A percentile compares a stretch with the other conserved stretches of the same genome.
phyloP scores from a whole-genome alignment of 2,113 vertebrate genomes.

The Vidua chalybeata region DNA sequence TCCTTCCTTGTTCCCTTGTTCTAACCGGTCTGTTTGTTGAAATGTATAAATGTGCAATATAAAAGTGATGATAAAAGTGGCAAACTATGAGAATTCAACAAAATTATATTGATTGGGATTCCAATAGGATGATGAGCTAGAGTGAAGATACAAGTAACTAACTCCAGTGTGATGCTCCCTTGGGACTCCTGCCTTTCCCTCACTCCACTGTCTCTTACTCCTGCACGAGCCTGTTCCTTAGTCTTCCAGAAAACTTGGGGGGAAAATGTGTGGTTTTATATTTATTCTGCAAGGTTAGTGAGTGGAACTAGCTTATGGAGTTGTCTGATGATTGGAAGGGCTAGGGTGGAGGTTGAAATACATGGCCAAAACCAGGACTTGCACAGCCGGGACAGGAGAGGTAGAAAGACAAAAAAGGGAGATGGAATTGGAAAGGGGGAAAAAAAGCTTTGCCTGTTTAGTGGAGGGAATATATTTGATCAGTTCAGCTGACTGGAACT shows the following conservation, averaged over 20 bases:
- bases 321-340: not conserved
- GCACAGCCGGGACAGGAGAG: not conserved
- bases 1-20: not conserved
- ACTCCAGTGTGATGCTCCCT: not conserved
- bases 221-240: not conserved
- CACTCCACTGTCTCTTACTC: not conserved
- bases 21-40: not conserved
- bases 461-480: not conserved
- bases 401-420: not conserved
- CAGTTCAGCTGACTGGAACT: not conserved
- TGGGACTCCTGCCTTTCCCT: not conserved
- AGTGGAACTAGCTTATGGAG: not conserved
- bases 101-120: not conserved
- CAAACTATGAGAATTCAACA: not conserved
- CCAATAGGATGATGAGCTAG: not conserved
- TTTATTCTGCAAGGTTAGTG: not conserved
- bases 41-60: not conserved
- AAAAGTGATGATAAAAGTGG: not conserved
- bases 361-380: not conserved
- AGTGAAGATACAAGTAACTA: not conserved
- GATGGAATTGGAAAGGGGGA: not conserved
- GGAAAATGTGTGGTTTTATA: not conserved
- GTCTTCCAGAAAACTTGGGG: not conserved
- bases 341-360: not conserved
- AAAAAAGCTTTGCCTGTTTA: not conserved